Evolutionary conservation across 2,113 vertebrate species (phyloP).

Genomic region (Rhinogobius similis): DNA sequence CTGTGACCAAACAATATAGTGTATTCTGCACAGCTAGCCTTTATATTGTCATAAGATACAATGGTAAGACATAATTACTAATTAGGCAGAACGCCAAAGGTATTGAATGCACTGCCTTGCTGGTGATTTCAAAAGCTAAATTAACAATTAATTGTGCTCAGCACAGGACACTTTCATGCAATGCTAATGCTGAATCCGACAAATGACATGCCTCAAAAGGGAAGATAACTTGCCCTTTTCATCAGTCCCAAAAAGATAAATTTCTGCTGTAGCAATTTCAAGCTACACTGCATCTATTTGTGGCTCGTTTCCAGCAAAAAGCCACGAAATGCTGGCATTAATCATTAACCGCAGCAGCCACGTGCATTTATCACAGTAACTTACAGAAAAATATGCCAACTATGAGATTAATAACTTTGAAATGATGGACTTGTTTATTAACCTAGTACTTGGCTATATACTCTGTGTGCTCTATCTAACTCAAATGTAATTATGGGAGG

Average conservation of each 20-base stretch:
- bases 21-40: slow-evolving; percentile 3
- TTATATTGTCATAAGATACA: slow-evolving; percentile 10
- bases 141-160: slow-evolving; percentile 15
- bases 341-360: slow-evolving; percentile 44
- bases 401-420: slow-evolving; percentile 20
- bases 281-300: slow-evolving; percentile 37
- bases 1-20: background rate
- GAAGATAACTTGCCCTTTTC: slow-evolving; percentile 36
- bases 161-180: slow-evolving; percentile 17
- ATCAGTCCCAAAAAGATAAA: slow-evolving; percentile 43
- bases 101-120: background rate
- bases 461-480: background rate
- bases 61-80: slow-evolving; percentile 12
- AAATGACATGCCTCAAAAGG: slow-evolving; percentile 41
- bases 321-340: slow-evolving; percentile 37
- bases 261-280: slow-evolving; percentile 46
- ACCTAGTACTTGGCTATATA: background rate
- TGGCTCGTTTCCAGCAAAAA: slow-evolving; percentile 48
- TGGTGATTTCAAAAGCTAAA: slow-evolving; percentile 18
- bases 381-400: slow-evolving; percentile 34
- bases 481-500: slow-evolving; percentile 1
- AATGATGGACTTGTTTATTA: slow-evolving; percentile 15
- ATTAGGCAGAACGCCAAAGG: slow-evolving; percentile 15
- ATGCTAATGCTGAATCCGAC: slow-evolving; percentile 17
- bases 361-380: slow-evolving; percentile 39